phyloP scores from a whole-genome alignment of 2,797 vertebrate species.

The Toxotes lorentzi region DNA sequence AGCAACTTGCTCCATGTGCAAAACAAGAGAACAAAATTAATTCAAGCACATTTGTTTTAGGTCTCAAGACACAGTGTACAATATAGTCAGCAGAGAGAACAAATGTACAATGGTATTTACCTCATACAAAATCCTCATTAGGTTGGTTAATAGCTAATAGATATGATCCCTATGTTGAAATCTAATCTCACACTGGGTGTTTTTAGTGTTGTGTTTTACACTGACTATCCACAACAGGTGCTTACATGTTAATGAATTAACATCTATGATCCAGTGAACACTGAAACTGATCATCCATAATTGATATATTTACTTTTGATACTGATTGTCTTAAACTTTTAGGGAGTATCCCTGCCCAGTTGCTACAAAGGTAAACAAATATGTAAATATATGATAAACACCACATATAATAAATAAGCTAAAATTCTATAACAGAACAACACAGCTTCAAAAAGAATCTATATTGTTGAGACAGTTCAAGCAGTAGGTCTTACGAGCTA shows the following conservation, averaged over 20 bases:
- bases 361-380: neutral
- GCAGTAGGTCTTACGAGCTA: neutral
- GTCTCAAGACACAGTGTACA: neutral
- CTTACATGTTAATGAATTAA: too few species aligned
- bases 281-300: too few species aligned
- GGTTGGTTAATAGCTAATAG: neutral
- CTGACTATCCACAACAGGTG: too few species aligned
- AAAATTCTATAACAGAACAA: neutral
- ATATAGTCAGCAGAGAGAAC: neutral
- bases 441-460: neutral
- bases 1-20: too few species aligned
- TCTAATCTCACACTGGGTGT: neutral
- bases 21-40: too few species aligned
- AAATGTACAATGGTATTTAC: too few species aligned
- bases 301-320: neutral
- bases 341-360: neutral
- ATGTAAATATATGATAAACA: too few species aligned
- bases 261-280: too few species aligned
- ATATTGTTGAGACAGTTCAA: neutral
- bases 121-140: too few species aligned
- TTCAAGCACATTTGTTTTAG: neutral
- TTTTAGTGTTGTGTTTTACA: conserved; percentile 4
- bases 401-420: neutral
- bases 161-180: neutral
- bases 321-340: neutral